A percentile compares a stretch with the other conserved stretches of the same genome.
Conservation (phyloP, 2,888 invertebrate species). For the Eilema caniola region DNA sequence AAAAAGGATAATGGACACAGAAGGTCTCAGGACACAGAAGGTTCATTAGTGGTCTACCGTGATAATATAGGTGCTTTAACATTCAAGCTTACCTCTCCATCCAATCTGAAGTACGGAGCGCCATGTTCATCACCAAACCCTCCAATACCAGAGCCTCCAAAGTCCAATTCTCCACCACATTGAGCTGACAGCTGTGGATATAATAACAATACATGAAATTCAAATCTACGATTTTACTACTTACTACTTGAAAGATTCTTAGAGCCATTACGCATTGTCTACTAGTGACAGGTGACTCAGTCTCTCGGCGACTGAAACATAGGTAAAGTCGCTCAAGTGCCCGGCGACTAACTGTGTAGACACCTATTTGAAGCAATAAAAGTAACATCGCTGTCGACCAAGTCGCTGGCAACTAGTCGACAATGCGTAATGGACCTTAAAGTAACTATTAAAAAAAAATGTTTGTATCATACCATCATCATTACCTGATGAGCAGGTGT, state of each 20-base stretch:
- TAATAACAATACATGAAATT: not conserved
- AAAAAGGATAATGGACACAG: too few species aligned
- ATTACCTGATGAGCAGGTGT: conserved; percentile 82
- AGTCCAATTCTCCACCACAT: conserved; percentile 83
- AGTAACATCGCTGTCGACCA: too few species aligned
- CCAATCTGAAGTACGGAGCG: conserved; percentile 82
- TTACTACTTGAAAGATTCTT: not conserved
- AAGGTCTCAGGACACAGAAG: too few species aligned
- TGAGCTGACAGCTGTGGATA: conserved; percentile 78
- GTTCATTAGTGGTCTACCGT: not conserved
- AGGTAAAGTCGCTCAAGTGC: too few species aligned
- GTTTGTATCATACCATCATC: conserved; percentile 28
- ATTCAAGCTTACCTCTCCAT: conserved; percentile 75
- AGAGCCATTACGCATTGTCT: too few species aligned
- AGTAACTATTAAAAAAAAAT: not conserved
- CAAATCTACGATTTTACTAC: not conserved
- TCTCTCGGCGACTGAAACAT: too few species aligned
- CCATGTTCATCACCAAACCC: conserved; percentile 83
- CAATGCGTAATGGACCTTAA: too few species aligned
- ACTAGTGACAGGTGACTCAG: too few species aligned
- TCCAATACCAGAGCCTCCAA: conserved; percentile 78
- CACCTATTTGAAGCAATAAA: too few species aligned
- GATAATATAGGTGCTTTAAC: not conserved
- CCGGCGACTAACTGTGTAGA: too few species aligned
- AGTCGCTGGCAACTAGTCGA: too few species aligned